These are phyloP conservation scores for Sparus aurata DNA, from an alignment of 2,797 vertebrate genomes.

Conservation along the genomic window DNA sequence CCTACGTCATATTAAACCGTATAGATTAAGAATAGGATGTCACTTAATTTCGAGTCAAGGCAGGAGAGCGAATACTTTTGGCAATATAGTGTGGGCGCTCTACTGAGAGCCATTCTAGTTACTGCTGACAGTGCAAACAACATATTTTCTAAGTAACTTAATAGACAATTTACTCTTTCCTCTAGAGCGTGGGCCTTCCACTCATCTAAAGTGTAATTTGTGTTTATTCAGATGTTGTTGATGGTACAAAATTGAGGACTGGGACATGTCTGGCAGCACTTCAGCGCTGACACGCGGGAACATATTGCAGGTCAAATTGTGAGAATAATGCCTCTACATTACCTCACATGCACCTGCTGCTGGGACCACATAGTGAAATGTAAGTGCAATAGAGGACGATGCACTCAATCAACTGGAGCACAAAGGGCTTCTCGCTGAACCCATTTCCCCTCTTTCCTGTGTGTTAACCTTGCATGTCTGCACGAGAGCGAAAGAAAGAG, in stretches of 20 bases:
- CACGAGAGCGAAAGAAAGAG: slow-evolving; percentile 10
- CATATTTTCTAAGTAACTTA: background rate
- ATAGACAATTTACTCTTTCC: background rate
- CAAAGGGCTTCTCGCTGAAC: background rate
- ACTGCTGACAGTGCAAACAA: too few species aligned
- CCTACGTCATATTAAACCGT: too few species aligned
- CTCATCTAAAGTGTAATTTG: background rate
- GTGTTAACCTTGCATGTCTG: slow-evolving; percentile 5
- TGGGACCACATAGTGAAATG: slow-evolving; percentile 9
- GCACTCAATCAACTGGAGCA: slow-evolving; percentile 18
- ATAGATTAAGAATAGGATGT: too few species aligned
- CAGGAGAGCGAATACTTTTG: too few species aligned
- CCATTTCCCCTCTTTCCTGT: background rate
- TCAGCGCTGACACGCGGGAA: background rate
- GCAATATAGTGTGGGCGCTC: too few species aligned
- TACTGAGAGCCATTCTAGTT: too few species aligned
- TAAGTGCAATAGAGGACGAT: background rate
- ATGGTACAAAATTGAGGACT: background rate
- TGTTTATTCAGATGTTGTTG: background rate
- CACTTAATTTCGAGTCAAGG: too few species aligned
- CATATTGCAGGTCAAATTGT: slow-evolving; percentile 20
- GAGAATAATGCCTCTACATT: background rate
- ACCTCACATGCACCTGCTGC: slow-evolving; percentile 4
- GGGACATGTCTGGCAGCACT: slow-evolving; percentile 2
- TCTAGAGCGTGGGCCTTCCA: background rate